Percentiles rank a stretch among this genome's conserved stretches.
Evolutionary conservation across 2,113 vertebrate species (phyloP).

Genomic region (Procapra przewalskii): DNA sequence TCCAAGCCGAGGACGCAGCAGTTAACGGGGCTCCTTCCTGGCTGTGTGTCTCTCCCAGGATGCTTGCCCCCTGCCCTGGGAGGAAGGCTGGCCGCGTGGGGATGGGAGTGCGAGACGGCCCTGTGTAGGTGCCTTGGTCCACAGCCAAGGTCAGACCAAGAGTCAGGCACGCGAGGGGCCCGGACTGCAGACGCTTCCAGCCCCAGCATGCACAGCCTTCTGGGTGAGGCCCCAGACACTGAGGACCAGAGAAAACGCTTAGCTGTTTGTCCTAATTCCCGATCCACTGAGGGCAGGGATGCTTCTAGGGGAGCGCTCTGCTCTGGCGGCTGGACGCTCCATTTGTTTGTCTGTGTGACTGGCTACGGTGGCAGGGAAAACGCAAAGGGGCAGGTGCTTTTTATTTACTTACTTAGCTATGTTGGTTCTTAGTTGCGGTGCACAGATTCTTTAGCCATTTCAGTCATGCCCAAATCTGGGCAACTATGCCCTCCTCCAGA

Average conservation of each 20-base stretch:
- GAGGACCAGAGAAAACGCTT: not conserved
- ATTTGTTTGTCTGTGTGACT: fast-evolving
- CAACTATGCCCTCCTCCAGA: not conserved
- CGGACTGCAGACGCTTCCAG: not conserved
- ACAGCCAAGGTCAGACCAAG: not conserved
- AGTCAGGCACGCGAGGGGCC: not conserved
- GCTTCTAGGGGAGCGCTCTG: not conserved
- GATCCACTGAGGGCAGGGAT: fast-evolving
- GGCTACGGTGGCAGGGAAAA: fast-evolving
- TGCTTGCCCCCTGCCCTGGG: fast-evolving
- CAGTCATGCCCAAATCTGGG: not conserved
- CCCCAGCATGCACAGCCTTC: not conserved
- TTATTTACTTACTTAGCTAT: not conserved
- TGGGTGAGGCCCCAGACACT: not conserved
- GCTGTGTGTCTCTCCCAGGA: fast-evolving
- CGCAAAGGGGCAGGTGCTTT: fast-evolving
- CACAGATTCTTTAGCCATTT: not conserved
- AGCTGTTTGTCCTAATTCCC: not conserved
- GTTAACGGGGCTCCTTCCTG: fast-evolving
- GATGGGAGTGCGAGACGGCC: not conserved
- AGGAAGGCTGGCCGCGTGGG: not conserved
- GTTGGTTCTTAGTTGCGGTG: not conserved
- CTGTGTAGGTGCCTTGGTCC: fast-evolving
- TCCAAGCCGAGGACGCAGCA: not conserved
- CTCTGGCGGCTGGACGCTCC: fast-evolving